phyloP scores from a whole-genome alignment of 2,113 vertebrate species.

The Serinus canaria region DNA sequence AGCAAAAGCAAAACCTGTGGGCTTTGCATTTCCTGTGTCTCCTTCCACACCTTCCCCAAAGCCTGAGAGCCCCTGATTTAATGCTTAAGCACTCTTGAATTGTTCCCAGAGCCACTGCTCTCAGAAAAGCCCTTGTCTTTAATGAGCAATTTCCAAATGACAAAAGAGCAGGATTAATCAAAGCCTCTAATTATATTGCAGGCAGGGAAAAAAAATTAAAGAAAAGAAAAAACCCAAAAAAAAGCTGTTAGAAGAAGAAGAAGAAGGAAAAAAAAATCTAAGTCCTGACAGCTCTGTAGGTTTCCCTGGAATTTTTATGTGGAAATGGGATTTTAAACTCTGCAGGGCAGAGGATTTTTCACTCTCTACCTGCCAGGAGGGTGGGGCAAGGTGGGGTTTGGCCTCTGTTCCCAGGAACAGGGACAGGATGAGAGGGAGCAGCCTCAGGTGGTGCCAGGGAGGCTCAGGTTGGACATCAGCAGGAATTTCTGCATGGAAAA shows the following conservation, averaged over 20 bases:
- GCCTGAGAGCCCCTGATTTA: not conserved
- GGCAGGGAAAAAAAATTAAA: not conserved
- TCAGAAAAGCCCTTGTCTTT: conserved; percentile 53
- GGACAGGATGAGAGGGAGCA: not conserved
- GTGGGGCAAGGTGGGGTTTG: not conserved
- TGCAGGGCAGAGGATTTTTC: not conserved
- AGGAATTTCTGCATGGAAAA: not conserved
- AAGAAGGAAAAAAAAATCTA: not conserved
- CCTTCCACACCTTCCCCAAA: not conserved
- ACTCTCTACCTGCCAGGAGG: not conserved
- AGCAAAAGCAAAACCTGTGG: not conserved
- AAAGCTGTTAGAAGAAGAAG: not conserved
- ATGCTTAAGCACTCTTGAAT: conserved; percentile 43
- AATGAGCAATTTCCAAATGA: conserved; percentile 65
- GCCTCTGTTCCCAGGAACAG: not conserved
- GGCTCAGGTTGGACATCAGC: not conserved
- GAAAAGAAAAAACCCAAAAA: fast-evolving
- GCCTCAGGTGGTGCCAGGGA: not conserved
- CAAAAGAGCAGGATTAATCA: conserved; percentile 66
- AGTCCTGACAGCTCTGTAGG: not conserved
- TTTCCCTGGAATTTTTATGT: conserved; percentile 2
- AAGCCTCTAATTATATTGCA: conserved; percentile 64
- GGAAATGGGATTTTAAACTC: conserved; percentile 12
- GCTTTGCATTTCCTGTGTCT: not conserved
- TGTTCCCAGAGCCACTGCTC: conserved; percentile 49